Conservation (phyloP, 2,888 invertebrate genomes). For the Eupithecia exiguata region DNA sequence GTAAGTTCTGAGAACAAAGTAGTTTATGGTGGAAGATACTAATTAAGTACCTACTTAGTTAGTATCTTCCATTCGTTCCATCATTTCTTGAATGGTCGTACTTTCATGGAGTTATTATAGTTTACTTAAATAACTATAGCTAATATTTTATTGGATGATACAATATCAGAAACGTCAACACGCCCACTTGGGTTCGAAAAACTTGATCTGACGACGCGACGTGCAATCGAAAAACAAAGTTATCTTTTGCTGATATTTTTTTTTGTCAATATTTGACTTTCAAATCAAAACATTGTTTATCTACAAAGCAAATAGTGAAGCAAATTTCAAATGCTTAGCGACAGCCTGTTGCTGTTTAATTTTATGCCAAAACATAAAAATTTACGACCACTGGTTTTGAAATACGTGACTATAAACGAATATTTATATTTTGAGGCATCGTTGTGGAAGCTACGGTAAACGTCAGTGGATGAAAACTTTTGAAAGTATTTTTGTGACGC, state of each 20-base stretch:
- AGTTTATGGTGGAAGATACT: neutral
- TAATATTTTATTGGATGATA: neutral
- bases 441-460: neutral
- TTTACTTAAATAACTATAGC: no score
- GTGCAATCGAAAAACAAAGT: constrained; percentile 46
- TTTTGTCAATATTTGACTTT: constrained; percentile 39
- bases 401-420: neutral
- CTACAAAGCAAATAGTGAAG: neutral
- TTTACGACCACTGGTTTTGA: neutral
- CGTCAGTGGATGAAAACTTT: neutral
- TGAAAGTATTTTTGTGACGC: neutral
- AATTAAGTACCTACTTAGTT: no score
- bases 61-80: no score
- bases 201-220: constrained; percentile 37
- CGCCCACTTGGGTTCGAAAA: constrained; percentile 49
- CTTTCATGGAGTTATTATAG: neutral
- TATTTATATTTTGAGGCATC: neutral
- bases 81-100: neutral
- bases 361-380: neutral
- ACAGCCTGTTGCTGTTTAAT: neutral
- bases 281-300: constrained; percentile 26
- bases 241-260: constrained; percentile 37
- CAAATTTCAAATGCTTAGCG: constrained; percentile 26
- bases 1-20: neutral
- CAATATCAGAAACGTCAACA: constrained; percentile 47